Evolutionary conservation across 2,113 vertebrate genomes (phyloP), one percentile per base, ranked within the genome.

Genomic region (Urocitellus parryii): DNA sequence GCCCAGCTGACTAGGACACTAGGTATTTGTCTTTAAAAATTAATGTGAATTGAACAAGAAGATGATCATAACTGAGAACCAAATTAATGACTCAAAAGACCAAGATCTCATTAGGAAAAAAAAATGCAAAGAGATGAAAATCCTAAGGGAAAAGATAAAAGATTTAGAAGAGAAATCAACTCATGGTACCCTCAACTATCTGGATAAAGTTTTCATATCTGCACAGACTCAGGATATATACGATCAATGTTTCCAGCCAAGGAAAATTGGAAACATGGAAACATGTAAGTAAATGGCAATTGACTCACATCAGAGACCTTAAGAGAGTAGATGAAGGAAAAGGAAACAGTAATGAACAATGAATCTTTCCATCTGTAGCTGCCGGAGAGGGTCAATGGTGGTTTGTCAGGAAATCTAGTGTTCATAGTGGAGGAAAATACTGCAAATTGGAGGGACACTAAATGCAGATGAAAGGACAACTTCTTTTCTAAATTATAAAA

Each of bases 31-130:
- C 68, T 90, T 86, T 45, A 24, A 48, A 88, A 84, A 84, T 76
- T n/a, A 45, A 27, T 37, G 4, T 29, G 18, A 85, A 80, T 84
- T 79, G n/a, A 89, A 67, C 88, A 76, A 92, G 61, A 92, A 78
- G 81, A 9, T 17, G 39, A 56, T 72, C 24, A 29, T 56, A 53
- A 18, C 51, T 95, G 42, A 90, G 81, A 82, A 90, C 22, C 58
- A 86, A 90, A 25, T 87, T 37, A 82, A 86, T 76, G 18, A 29
- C 42, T 20, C 77, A 88, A 72, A 95, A 65, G 61, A 78, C 58
- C 61, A 95, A 87, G 76, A 95, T 3, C 79, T 92, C 34, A 78
- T 56, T 72, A 80, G 20, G 25, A 77, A 77, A 77, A 42, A 63
- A 45, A 45, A 45, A 45, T 45, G 45, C 34, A 65, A 67, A 81